Conservation (phyloP, 1,140 invertebrate genomes). For the Bicyclus anynana region DNA sequence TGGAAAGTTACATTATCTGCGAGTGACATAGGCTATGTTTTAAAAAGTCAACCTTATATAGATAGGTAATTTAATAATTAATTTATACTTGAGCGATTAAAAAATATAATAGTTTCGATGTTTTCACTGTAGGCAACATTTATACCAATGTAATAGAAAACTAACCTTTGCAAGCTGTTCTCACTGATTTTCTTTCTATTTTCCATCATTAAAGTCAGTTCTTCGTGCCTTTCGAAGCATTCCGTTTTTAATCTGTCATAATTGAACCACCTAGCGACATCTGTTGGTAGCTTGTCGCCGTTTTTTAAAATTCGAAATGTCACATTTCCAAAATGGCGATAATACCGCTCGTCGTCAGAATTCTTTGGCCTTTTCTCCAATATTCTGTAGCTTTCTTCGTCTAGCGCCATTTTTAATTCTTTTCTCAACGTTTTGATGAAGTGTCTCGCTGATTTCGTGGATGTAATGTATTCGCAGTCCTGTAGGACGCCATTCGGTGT, state of each 20-base stretch:
- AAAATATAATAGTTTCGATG: neutral
- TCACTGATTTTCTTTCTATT: slow-evolving; percentile 51
- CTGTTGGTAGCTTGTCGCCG: slow-evolving; percentile 54
- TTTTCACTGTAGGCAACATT: neutral
- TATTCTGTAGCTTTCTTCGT: slow-evolving; percentile 56
- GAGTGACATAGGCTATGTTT: no score
- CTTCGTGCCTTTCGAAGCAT: slow-evolving; percentile 72
- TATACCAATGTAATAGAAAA: neutral
- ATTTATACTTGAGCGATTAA: neutral
- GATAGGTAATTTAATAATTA: no score
- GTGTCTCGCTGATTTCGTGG: slow-evolving; percentile 71
- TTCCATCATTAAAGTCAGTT: slow-evolving; percentile 57
- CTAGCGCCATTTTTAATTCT: slow-evolving; percentile 74
- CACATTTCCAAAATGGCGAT: slow-evolving; percentile 64
- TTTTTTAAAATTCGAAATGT: slow-evolving; percentile 58
- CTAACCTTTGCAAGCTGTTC: slow-evolving; percentile 42
- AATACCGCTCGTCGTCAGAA: slow-evolving; percentile 49
- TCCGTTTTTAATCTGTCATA: slow-evolving; percentile 73
- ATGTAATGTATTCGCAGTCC: slow-evolving; percentile 82
- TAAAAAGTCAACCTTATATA: no score
- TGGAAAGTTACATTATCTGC: no score
- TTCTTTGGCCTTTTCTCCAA: slow-evolving; percentile 32
- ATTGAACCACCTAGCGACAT: slow-evolving; percentile 74
- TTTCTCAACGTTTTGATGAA: slow-evolving; percentile 78
- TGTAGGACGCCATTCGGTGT: slow-evolving; percentile 76